phyloP scores from a whole-genome alignment of 2,888 invertebrate genomes.

The Meliscaeva auricollis region DNA sequence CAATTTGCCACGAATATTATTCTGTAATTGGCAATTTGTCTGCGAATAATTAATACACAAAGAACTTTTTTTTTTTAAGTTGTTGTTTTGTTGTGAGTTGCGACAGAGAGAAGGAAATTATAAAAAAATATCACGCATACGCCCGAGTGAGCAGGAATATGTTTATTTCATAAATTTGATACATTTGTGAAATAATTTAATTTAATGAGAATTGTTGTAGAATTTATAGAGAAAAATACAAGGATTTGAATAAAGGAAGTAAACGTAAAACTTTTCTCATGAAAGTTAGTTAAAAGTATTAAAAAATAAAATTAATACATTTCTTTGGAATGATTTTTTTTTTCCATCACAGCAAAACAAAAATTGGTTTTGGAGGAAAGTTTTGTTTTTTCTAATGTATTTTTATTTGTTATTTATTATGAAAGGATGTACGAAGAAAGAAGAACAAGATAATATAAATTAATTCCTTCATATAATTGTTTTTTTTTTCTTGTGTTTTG shows the following conservation, averaged over 20 bases:
- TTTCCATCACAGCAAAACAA: no score
- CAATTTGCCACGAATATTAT: constrained; percentile 61
- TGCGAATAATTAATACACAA: constrained; percentile 53
- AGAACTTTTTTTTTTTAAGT: no score
- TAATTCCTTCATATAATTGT: no score
- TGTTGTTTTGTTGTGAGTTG: constrained; percentile 17
- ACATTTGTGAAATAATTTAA: not conserved
- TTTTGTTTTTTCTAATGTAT: no score
- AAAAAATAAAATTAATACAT: not conserved
- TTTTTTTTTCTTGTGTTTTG: no score
- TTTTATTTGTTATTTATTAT: no score
- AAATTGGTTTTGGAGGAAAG: no score
- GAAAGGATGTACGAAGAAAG: no score
- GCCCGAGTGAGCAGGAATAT: constrained; percentile 33
- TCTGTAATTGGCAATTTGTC: constrained; percentile 69
- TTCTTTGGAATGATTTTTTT: no score
- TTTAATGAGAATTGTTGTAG: not conserved
- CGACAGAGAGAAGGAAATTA: not conserved
- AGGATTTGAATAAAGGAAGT: not conserved
- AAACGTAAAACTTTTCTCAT: not conserved
- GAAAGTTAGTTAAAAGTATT: not conserved
- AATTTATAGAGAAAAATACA: not conserved
- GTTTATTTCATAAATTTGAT: not conserved
- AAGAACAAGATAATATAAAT: no score
- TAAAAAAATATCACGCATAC: constrained; percentile 44